These are phyloP conservation scores for Nowickia ferox DNA, from an alignment of 2,888 invertebrate genomes.

Conservation along the genomic window DNA sequence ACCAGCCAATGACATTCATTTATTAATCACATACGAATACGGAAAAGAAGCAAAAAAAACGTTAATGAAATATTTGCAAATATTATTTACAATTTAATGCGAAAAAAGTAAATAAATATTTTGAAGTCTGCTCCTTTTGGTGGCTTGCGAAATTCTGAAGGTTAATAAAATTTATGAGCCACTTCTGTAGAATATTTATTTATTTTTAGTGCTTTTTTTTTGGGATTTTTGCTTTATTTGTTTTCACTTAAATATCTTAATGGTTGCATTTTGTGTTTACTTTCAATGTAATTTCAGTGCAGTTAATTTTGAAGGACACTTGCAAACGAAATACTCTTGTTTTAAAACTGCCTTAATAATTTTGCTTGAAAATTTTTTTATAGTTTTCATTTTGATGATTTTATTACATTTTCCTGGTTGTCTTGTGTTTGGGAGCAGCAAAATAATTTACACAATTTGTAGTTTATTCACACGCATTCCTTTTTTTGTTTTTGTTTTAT, in stretches of 20 bases:
- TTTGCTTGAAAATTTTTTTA: constrained; percentile 26
- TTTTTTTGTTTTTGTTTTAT: background rate
- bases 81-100: constrained; percentile 27
- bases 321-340: background rate
- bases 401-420: constrained; percentile 15
- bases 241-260: constrained; percentile 32
- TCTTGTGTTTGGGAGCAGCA: background rate
- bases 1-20: constrained; percentile 44
- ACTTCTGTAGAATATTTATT: constrained; percentile 18
- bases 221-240: constrained; percentile 19
- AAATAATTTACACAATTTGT: constrained; percentile 34
- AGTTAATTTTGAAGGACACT: constrained; percentile 38
- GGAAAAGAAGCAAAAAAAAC: background rate
- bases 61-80: constrained; percentile 32
- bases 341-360: constrained; percentile 40
- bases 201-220: background rate
- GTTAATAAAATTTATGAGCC: constrained; percentile 38
- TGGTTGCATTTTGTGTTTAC: constrained; percentile 4
- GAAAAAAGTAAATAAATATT: constrained; percentile 21
- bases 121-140: constrained; percentile 12
- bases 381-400: constrained; percentile 23
- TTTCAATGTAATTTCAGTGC: constrained; percentile 20
- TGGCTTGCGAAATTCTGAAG: constrained; percentile 10
- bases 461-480: constrained; percentile 39
- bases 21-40: background rate